phyloP scores from a whole-genome alignment of 2,797 vertebrate genomes.

The Spinibarbus caldwelli region DNA sequence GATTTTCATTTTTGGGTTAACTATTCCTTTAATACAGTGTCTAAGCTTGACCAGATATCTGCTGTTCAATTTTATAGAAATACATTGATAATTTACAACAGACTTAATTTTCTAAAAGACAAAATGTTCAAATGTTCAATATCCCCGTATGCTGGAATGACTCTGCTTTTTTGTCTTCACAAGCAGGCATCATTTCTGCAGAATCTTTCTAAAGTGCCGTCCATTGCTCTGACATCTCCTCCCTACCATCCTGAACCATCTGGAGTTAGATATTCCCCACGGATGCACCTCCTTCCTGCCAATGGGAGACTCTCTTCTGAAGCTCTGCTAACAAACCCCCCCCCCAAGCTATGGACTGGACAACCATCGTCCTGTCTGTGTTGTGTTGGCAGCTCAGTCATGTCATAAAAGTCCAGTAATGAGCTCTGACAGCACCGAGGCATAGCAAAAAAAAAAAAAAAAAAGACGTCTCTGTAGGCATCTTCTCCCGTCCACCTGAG shows the following conservation, averaged over 20 bases:
- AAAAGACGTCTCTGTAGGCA: constrained; percentile 3
- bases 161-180: not conserved
- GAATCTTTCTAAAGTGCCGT: constrained; percentile 19
- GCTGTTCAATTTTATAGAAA: not conserved
- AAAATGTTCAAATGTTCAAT: too few species aligned
- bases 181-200: not conserved
- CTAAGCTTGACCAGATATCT: not conserved
- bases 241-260: constrained; percentile 20
- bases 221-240: constrained; percentile 24
- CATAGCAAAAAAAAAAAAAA: constrained; percentile 18
- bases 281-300: constrained; percentile 7
- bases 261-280: constrained; percentile 22
- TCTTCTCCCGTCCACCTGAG: constrained; percentile 11
- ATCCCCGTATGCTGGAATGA: not conserved
- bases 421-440: constrained; percentile 38
- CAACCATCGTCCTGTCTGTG: constrained; percentile 18
- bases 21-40: not conserved
- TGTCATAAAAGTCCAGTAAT: constrained; percentile 49
- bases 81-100: not conserved
- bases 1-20: not conserved
- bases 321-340: constrained; percentile 13
- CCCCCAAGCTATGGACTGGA: constrained; percentile 24
- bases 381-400: constrained; percentile 36
- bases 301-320: constrained; percentile 23
- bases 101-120: not conserved